Conservation (phyloP, 1,140 invertebrate genomes). For the Helicoverpa zea region DNA sequence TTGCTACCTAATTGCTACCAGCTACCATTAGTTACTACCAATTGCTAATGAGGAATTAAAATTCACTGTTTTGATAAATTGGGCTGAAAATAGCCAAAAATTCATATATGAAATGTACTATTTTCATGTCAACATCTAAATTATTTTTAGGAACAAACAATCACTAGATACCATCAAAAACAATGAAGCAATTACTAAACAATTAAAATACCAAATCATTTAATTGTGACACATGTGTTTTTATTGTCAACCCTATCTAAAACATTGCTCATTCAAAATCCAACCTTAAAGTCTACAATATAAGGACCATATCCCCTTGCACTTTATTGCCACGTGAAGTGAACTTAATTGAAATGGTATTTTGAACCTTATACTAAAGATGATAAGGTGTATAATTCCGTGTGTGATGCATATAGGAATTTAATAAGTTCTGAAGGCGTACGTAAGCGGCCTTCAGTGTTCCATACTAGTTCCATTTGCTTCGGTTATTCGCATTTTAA, state of each 20-base stretch:
- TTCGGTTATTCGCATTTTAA: constrained; percentile 35
- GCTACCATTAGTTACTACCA: too few species aligned
- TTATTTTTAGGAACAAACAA: too few species aligned
- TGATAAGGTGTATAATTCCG: background rate
- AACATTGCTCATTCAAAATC: background rate
- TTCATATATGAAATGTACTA: too few species aligned
- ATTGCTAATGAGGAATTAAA: too few species aligned
- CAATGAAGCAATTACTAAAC: background rate
- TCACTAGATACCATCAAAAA: background rate
- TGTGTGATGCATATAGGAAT: constrained; percentile 10
- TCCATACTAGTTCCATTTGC: constrained; percentile 37
- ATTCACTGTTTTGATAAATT: too few species aligned
- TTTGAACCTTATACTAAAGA: background rate
- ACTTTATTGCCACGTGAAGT: background rate
- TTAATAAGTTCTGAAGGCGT: constrained; percentile 35
- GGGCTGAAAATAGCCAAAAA: too few species aligned
- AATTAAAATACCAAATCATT: background rate
- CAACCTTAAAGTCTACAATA: background rate
- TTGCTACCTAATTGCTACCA: too few species aligned
- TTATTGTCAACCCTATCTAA: background rate
- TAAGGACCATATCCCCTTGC: background rate
- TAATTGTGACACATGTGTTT: background rate
- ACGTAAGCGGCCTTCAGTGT: constrained; percentile 44
- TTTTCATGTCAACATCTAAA: too few species aligned
- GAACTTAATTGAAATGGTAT: background rate